Base-by-base conservation (phyloP, 2,113 vertebrate species). In the Amphiprion percula region DNA sequence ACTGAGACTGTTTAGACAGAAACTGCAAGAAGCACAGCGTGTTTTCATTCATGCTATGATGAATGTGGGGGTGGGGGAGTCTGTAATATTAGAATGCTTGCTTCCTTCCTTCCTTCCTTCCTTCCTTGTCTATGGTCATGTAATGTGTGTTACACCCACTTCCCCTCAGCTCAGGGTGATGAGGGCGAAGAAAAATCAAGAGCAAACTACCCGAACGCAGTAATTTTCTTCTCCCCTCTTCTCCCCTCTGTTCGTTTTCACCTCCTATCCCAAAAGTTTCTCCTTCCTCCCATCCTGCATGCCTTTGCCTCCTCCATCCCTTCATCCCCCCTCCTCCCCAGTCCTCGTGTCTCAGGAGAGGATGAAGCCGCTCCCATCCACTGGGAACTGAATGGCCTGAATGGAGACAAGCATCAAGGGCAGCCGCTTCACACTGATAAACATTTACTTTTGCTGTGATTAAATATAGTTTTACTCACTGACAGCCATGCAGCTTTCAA, bases 61-160 rank as follows among this genome's bases (percentile, higher is more conserved):
- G 85, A 77, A 86, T 86, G 85, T 59, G 59, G 65, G 74, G 76
- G 59, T 24, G 77, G 74, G 39, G 53, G 52, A 50, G 68, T 70
- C 54, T 74, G 77, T 81, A 86, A 79, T 88, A 83, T 80, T 79
- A 80, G 79, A 89, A 88, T 55, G 80, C 81, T 86, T 77, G 68
- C 96, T 82, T 82, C 85, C 84, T 69, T 90, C 74, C 84, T 77
- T 90, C 79, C 71, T 84, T 87, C 86, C 96, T 82, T 82, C 85
- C 86, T 79, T 90, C 79, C 73, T 72, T 41, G 77, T 88, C 84
- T 87, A 69, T 66, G 59, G 74, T 46, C 73, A 69, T 74, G n/a
- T 56, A 72, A 79, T 72, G 80, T 64, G 52, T 21, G 85, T 74
- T 87, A 90, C 85, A 87, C 86, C 82, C 86, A 87, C 80, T 84